phyloP scores from a whole-genome alignment of 1,140 invertebrate species.

The Cheumatopsyche charites region DNA sequence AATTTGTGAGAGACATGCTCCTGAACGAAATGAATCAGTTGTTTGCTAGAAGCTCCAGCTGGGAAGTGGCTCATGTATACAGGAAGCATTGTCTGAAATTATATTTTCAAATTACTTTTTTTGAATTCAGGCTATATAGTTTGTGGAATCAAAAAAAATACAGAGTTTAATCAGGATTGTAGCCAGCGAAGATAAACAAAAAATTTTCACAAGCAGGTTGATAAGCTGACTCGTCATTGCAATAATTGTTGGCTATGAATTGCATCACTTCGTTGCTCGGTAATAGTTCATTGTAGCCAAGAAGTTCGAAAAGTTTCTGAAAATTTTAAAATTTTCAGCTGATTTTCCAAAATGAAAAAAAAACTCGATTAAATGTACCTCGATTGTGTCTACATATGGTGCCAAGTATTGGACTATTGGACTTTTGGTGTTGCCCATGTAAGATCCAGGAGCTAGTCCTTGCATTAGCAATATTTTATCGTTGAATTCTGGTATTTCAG shows the following conservation, averaged over 20 bases:
- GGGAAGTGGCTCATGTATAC: slow-evolving; percentile 81
- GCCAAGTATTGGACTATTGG: too few species aligned
- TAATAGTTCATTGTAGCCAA: slow-evolving; percentile 63
- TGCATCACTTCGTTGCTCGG: slow-evolving; percentile 60
- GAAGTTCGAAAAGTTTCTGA: background rate
- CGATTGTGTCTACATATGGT: too few species aligned
- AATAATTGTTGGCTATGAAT: slow-evolving; percentile 59
- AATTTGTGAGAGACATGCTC: slow-evolving; percentile 53
- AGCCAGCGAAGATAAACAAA: slow-evolving; percentile 65
- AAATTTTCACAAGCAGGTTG: slow-evolving; percentile 64
- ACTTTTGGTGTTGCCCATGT: slow-evolving; percentile 51
- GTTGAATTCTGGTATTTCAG: slow-evolving; percentile 67
- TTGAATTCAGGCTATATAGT: background rate
- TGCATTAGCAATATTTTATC: slow-evolving; percentile 63
- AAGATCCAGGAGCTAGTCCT: slow-evolving; percentile 68
- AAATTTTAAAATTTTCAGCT: background rate
- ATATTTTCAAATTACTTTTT: background rate
- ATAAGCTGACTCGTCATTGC: slow-evolving; percentile 56
- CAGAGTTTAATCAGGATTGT: slow-evolving; percentile 61
- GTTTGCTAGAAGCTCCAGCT: slow-evolving; percentile 79
- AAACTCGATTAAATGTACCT: background rate
- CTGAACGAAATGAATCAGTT: slow-evolving; percentile 79
- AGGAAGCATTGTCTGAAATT: slow-evolving; percentile 69
- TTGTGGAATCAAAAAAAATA: slow-evolving; percentile 35
- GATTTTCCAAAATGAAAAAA: background rate